Evolutionary conservation across 35 echinoderm and acorn worm species (phyloP).

Genomic region (Apostichopus japonicus): DNA sequence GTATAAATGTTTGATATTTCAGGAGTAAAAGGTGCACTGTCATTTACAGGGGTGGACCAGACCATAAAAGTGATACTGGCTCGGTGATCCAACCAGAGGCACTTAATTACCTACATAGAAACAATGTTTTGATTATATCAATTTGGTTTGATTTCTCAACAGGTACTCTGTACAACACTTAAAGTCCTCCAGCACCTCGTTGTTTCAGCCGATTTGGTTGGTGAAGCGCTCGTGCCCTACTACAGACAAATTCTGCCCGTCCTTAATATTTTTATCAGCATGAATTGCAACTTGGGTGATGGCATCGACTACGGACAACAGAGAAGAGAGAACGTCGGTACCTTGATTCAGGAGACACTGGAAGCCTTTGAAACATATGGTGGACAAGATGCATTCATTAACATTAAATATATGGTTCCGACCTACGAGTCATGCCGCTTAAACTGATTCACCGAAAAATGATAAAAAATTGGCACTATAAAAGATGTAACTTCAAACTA

Average conservation of each 20-base stretch:
- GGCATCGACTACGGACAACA: conserved; percentile 99
- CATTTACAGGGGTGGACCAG: no score
- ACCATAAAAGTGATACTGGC: no score
- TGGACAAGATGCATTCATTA: conserved; percentile 97
- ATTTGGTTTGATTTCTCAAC: neutral
- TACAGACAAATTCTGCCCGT: conserved; percentile 97
- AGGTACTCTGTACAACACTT: conserved; percentile 87
- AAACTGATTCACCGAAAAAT: conserved; percentile 56
- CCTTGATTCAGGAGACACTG: conserved; percentile 89
- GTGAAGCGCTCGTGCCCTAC: conserved; percentile 94
- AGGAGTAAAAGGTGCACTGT: no score
- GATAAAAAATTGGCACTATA: no score
- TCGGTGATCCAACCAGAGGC: no score
- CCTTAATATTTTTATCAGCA: conserved; percentile 95
- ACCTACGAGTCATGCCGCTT: conserved; percentile 89
- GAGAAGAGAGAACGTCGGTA: conserved; percentile 92
- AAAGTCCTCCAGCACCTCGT: conserved; percentile 97
- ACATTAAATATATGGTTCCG: conserved; percentile 99
- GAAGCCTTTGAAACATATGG: conserved; percentile 92
- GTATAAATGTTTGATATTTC: no score
- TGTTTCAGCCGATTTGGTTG: conserved; percentile 82
- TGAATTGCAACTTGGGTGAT: conserved; percentile 92
- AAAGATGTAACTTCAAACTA: no score
- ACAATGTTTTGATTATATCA: no score
- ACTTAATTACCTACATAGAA: no score